Base-by-base conservation (phyloP, 2,888 invertebrate genomes). In the Sphinx pinastri region DNA sequence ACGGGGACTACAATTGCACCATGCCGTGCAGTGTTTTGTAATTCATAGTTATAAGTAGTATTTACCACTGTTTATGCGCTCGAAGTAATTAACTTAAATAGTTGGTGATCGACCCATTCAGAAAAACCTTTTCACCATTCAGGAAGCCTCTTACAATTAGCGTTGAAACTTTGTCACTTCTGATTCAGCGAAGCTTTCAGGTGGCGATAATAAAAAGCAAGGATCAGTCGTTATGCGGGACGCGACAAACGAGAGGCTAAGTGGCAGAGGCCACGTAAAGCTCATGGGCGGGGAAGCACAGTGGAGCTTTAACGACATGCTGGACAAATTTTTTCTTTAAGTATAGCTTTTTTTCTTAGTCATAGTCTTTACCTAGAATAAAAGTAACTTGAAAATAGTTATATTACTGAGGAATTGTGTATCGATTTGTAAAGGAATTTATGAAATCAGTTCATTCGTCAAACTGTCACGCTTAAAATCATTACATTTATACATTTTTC, bases 121-220 rank as follows among this genome's bases (percentile, higher is more conserved):
- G 13, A 19, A 57, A 25, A 25, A 57, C 10, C 12, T 57, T 25
- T 57, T 6, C 3, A 12, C 8, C 19, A 31, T 12, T 13, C 11
- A 11, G 0, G 10, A 5, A 13, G 11, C 25, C 12, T 5, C 13
- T 63, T 12, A 49, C 19, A 49, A 63, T 63, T 49, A 63, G 19
- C 47, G 47, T 16, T 49, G 25, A 5, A 31, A 49, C n/a, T 25
- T 38, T 66, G 25, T 45, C 31, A n/a, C 16, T 49, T 51, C 19
- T 63, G 47, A 70, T 31, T 70, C 70, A 70, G 66, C 66, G 47
- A 69, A 55, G 63, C 55, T 54, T 55, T 25, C 63, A 19, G 68
- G 54, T 55, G 13, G 38, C 51, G 38, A 57, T 57, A 68, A 57
- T 68, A 49, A 68, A 68, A 68, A 68, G 57, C 55, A 55, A 55